Conservation (phyloP, 2,797 vertebrate species). For the Gymnoscopelus braueri region DNA sequence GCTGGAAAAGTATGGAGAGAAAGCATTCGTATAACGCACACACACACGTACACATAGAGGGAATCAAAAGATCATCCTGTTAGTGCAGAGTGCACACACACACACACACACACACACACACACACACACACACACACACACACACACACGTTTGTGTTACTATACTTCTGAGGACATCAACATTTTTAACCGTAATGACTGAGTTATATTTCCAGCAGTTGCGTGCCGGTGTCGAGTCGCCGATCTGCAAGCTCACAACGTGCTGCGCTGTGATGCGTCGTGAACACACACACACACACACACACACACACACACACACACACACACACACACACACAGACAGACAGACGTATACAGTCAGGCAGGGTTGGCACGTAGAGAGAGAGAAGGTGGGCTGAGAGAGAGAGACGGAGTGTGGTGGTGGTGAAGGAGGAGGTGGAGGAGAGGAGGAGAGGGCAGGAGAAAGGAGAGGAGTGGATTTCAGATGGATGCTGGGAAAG, state of each 20-base stretch:
- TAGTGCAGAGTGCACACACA: constrained; percentile 54
- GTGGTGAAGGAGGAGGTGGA: constrained; percentile 21
- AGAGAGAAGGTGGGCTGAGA: constrained; percentile 58
- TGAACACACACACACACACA: too few relatives aligned
- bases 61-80: constrained; percentile 75
- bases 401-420: constrained; percentile 43
- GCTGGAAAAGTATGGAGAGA: constrained; percentile 61
- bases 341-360: background rate
- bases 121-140: background rate
- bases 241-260: too few relatives aligned
- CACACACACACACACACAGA: too few relatives aligned
- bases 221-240: too few relatives aligned
- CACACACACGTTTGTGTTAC: too few relatives aligned
- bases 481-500: constrained; percentile 74
- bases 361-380: background rate
- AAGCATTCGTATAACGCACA: constrained; percentile 25
- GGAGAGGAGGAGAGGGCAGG: constrained; percentile 68
- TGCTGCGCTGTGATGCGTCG: too few relatives aligned
- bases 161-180: too few relatives aligned
- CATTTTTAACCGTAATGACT: too few relatives aligned
- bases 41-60: constrained; percentile 63
- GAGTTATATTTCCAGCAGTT: too few relatives aligned
- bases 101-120: constrained; percentile 37
- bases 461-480: constrained; percentile 70
- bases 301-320: too few relatives aligned